Percentiles rank a stretch among this genome's conserved stretches.
Evolutionary conservation across 2,113 vertebrate species (phyloP).

Genomic region (Ictalurus punctatus): DNA sequence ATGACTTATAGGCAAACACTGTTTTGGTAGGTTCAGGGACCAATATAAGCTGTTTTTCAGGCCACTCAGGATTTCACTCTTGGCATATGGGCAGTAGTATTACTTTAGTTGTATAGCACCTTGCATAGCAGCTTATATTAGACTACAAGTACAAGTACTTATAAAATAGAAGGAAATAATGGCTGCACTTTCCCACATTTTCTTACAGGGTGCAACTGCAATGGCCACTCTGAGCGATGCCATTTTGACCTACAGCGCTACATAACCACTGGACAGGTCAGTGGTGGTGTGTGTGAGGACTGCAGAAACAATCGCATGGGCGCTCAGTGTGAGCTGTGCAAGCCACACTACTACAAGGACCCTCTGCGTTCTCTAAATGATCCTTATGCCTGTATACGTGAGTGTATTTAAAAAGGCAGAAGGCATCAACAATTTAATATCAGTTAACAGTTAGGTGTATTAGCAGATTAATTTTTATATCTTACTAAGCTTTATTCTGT

Average conservation of each 20-base stretch:
- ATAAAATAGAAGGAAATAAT: not conserved
- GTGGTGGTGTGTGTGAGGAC: conserved; percentile 82
- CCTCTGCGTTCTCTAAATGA: conserved; percentile 70
- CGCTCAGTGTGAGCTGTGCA: conserved; percentile 79
- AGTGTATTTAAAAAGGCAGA: conserved; percentile 50
- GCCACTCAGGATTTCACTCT: not conserved
- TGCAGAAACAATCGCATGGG: conserved; percentile 80
- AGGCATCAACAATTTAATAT: not conserved
- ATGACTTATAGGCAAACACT: not conserved
- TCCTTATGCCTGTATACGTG: conserved; percentile 75
- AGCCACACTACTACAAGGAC: conserved; percentile 75
- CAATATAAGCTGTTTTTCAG: not conserved
- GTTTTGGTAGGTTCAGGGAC: not conserved
- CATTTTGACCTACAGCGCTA: conserved; percentile 76
- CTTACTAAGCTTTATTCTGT: not conserved
- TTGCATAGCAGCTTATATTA: not conserved
- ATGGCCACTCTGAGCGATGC: conserved; percentile 80
- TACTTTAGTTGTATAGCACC: not conserved
- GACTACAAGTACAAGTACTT: not conserved
- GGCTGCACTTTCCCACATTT: not conserved
- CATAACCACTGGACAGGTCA: conserved; percentile 64
- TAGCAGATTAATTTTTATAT: not conserved
- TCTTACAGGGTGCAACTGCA: conserved; percentile 80
- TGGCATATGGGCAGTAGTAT: not conserved
- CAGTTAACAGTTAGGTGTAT: not conserved